Evolutionary conservation across 2,888 invertebrate species (phyloP), one percentile per base, ranked within the genome.

Genomic region (Melipona beecheii): DNA sequence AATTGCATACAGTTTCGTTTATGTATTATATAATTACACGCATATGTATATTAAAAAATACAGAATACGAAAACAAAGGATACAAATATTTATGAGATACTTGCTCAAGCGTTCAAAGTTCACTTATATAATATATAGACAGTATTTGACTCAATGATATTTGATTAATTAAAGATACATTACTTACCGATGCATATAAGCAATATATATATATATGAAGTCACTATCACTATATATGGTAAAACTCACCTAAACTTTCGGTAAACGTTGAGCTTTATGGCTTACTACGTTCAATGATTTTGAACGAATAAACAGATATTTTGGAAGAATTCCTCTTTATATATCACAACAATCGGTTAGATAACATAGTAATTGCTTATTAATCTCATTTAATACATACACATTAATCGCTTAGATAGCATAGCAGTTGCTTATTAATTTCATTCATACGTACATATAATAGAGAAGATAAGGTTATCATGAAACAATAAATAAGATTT

Each of bases 131-230:
- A 43, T 43, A 43, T 43, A 43, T 43, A 43, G 11, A 43, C 9
- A 43, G 43, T 43, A 43, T 43, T 31, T 11, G 4, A 27, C 27
- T 31, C 43, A 64, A 4, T 65, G 17, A 54, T 78, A 68, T 74
- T 85, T 86, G 80, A 80, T 52, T 52, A 5, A 6, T 36, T 36
- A 36, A 36, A 36, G 36, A 36, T 36, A 27, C 27, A 27, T 27
- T 36, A 36, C 36, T 36, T 36, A 36, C 36, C 1, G 9, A 43
- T 43, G 4, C 36, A 36, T 36, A 9, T 36, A 36, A 31, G 31
- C 31, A 31, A 43, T 43, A 43, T 43, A 43, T 43, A 43, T 43
- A 43, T 43, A 11, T 43, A 11, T 43, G 43, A 43, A 43, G 43
- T 9, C 43, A 9, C 43, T 43, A 43, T 43, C 36, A 43, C 43